Base-by-base conservation (phyloP, 2,797 vertebrate genomes). In the Ataeniobius toweri region DNA sequence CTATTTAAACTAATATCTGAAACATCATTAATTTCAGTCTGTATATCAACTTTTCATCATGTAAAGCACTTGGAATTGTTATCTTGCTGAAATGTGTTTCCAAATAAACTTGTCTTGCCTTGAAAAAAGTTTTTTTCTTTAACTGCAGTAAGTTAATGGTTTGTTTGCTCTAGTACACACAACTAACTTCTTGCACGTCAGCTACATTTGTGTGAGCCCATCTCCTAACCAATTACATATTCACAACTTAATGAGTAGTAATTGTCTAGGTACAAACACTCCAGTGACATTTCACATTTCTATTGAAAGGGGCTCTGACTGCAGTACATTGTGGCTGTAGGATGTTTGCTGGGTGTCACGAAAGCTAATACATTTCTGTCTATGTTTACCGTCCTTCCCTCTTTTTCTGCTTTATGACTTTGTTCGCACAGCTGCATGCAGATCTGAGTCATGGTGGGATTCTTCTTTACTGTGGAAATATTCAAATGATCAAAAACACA, bases 401-500 rank as follows among this genome's bases (percentile, higher is more conserved):
- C 69, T 12, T 39, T 0, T 18, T 76, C 58, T 80, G 68, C 78
- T 88, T 85, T 82, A 89, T 84, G 86, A 85, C 77, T 83, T 90
- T 56, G 70, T 79, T 84, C 26, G 5, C 51, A 31, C 89, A 93
- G 91, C 90, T 91, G 91, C 84, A 59, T 77, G 78, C 75, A 88
- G 73, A 83, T 77, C 88, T 93, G 89, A 91, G 85, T 93, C 92
- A 92, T 61, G 63, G 63, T 80, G 58, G 46, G 85, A 69, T 84
- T 86, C 68, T 53, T 81, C 83, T 83, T 83, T 79, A 26, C 80
- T 73, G 74, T 91, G 87, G 89, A 90, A 92, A 89, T 85, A 90
- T 90, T 79, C 85, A 73, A 80, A 87, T 88, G 86, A 93, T 89
- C 84, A 88, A 77, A 78, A 90, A 83, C 92, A 92, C 87, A 92